Evolutionary conservation across 35 echinoderm and acorn worm species (phyloP), one percentile per base, ranked within the genome.

Genomic region (Apostichopus californicus): DNA sequence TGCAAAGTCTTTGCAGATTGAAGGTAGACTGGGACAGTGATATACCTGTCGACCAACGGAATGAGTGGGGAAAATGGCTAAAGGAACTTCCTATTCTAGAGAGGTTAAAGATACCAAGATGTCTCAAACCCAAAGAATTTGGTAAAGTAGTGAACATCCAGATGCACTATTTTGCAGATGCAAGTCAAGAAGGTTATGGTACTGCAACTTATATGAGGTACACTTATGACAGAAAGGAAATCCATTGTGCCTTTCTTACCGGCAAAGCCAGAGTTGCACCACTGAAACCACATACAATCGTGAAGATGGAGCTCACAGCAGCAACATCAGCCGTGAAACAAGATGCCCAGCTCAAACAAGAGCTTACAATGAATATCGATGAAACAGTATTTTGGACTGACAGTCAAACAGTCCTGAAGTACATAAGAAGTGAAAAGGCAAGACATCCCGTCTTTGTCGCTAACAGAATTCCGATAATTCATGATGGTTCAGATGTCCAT

Each of bases 311-410:
- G 18, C 68, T 95, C 52, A 95, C 92, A 13, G 92, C 94, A 14
- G 92, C 87, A 20, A 91, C 87, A 6, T 55, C 73, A 8, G 86
- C 92, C 55, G 92, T 96, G 11, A 54, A 73, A 24, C 80, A 87
- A 59, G 46, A 90, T 23, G 78, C 18, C 54, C 66, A 89, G 86
- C 75, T 93, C 15, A 90, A 93, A 55, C 71, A 81, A 82, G 94
- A 93, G 80, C 3, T 95, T n/a, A 57, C 59, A 13, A 53, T 93
- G 25, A 54, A 93, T 15, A 57, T 94, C 21, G 55, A 92, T 61
- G 55, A 83, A 63, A 79, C 91, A 65, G 55, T 90, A 4, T 95
- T 95, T 65, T 95, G 91, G 94, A 95, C 94, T 5, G 87, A 95
- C 70, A 95, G 94, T 64, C 61, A 83, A 68, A 95, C 70, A 22